Conservation (phyloP, 2,113 vertebrate genomes). For the Puntigrus tetrazona region DNA sequence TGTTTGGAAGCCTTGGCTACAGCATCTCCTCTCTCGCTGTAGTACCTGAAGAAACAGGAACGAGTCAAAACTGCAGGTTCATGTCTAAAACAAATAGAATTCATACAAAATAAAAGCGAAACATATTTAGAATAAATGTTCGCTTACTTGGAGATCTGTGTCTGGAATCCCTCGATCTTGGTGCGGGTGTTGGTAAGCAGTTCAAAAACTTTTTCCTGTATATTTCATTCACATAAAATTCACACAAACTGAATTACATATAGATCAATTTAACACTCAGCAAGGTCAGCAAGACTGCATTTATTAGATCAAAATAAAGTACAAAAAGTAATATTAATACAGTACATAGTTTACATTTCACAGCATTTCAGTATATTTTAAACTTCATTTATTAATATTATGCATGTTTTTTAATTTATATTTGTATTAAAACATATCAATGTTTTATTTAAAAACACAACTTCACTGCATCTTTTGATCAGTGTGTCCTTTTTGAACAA, state of each 20-base stretch:
- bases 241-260: not conserved
- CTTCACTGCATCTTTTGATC: too few relatives aligned
- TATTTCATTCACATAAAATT: not conserved
- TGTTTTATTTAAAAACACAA: too few relatives aligned
- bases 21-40: slow-evolving; percentile 86
- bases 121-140: not conserved
- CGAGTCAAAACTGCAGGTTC: not conserved
- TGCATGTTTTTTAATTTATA: too few relatives aligned
- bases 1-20: slow-evolving; percentile 87
- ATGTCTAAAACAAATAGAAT: not conserved
- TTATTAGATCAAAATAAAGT: not conserved
- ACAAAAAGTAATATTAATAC: too few relatives aligned
- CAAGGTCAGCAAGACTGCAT: not conserved
- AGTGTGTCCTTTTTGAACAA: too few relatives aligned
- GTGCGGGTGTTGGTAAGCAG: slow-evolving; percentile 84
- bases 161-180: slow-evolving; percentile 88
- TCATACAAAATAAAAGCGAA: too few relatives aligned
- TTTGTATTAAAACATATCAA: too few relatives aligned
- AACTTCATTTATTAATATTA: too few relatives aligned
- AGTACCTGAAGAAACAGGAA: slow-evolving; percentile 75
- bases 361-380: too few relatives aligned
- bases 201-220: slow-evolving; percentile 90
- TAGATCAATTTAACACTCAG: not conserved
- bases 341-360: too few relatives aligned
- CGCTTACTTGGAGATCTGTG: slow-evolving; percentile 86